Evolutionary conservation across 2,113 vertebrate genomes (phyloP).

Genomic region (Paedocypris sp.): DNA sequence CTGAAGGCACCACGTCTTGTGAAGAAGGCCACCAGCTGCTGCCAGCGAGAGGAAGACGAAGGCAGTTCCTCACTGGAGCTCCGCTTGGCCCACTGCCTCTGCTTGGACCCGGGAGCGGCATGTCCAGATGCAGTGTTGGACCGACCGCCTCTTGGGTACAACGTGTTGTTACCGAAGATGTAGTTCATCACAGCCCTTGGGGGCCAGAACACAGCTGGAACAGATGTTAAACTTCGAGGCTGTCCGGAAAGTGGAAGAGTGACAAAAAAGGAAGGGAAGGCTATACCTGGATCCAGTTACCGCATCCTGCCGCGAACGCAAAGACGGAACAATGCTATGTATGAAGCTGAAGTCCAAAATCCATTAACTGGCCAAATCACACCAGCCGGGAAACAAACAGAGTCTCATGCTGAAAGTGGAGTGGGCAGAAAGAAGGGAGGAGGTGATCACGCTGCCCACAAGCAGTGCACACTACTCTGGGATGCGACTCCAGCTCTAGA

Average conservation of each 20-base stretch:
- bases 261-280: constrained; percentile 14
- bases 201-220: constrained; percentile 17
- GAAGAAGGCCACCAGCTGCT: constrained; percentile 89
- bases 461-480: constrained; percentile 5
- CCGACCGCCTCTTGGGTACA: constrained; percentile 80
- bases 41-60: constrained; percentile 81
- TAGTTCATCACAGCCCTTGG: constrained; percentile 82
- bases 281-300: constrained; percentile 41
- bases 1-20: constrained; percentile 84
- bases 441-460: constrained; percentile 30
- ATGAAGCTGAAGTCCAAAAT: constrained; percentile 1
- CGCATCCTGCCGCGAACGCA: constrained; percentile 58
- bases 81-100: constrained; percentile 80
- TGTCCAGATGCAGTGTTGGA: constrained; percentile 69
- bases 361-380: background rate
- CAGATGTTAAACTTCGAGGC: constrained; percentile 58
- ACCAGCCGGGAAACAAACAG: constrained; percentile 7
- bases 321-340: background rate
- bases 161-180: constrained; percentile 96
- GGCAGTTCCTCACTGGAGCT: constrained; percentile 80
- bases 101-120: constrained; percentile 68
- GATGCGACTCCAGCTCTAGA: constrained; percentile 32
- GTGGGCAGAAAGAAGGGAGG: constrained; percentile 27
- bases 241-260: constrained; percentile 10
- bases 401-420: constrained; percentile 15